Base-by-base conservation (phyloP, 2,797 vertebrate genomes). In the Enteromius viviparus region DNA sequence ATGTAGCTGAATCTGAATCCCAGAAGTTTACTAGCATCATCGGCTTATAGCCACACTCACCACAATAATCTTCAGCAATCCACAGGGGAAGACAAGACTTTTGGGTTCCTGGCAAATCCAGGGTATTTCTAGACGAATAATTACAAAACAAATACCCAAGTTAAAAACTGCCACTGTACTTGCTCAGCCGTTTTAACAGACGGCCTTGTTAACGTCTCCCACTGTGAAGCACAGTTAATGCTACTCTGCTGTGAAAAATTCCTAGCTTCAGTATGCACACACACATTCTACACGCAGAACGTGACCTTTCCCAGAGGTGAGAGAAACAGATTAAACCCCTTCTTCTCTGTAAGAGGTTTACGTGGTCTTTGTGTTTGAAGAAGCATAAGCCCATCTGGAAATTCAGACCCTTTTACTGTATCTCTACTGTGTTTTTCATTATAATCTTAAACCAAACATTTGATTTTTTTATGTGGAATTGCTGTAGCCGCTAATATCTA, bases 261-360 rank as follows among this genome's bases (percentile, higher is more conserved):
- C 32, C 26, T 9, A 34, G 34, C 37, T 84, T 80, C 10, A 51
- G 64, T 2, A 17, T 53, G 26, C 26, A 26, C 26, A 26, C 26
- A 26, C 26, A 26, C 26, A 26, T 26, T 26, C 26, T 26, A 26
- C 26, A 26, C 26, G 26, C 1, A 26, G 70, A 72, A 70, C 71
- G 47, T 65, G 71, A 86, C 82, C 60, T 62, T 71, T 80, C 26
- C n/a, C 42, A 82, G 72, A 89, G 80, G 82, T 87, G 75, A 81
- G 32, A 78, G 76, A 85, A 49, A 80, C 42, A 72, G 86, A 88
- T 89, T 89, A 88, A 78, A 34, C 15, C 58, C 78, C 51, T 68
- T 69, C 79, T 64, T 60, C 42, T 86, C 32, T 83, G 26, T 87
- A 87, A 89, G 85, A 87, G 83, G 84, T 88, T 88, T 86, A 88